Conservation (phyloP, 2,888 invertebrate species). For the Mythimna lalbum region DNA sequence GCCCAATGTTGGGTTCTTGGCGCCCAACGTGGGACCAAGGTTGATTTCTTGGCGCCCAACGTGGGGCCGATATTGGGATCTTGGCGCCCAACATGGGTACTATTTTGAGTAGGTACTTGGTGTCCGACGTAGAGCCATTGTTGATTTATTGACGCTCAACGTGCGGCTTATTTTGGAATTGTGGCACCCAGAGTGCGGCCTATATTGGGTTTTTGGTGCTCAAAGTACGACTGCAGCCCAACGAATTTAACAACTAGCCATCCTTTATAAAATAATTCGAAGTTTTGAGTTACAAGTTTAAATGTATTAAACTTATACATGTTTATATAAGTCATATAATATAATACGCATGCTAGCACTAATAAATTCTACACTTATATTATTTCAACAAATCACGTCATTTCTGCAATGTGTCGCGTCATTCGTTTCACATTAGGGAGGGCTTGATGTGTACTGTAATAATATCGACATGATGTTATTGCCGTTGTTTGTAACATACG, state of each 20-base stretch:
- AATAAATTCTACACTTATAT: not conserved
- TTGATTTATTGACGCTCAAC: no score
- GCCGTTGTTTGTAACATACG: conserved; percentile 1
- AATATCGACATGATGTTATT: not conserved
- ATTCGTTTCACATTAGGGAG: conserved; percentile 50
- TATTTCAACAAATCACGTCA: not conserved
- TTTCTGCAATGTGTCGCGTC: conserved; percentile 42
- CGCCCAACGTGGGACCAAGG: not conserved
- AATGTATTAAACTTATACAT: no score
- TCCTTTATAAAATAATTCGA: not conserved
- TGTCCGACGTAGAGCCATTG: no score
- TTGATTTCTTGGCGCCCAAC: not conserved
- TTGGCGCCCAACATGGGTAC: not conserved
- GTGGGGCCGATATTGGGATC: not conserved
- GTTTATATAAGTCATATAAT: not conserved
- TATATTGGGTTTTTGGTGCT: no score
- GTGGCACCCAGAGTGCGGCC: no score
- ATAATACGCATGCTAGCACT: not conserved
- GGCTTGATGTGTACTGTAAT: conserved; percentile 5
- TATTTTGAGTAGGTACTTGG: no score
- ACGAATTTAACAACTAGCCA: no score
- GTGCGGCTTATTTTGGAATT: no score
- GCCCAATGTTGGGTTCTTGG: not conserved
- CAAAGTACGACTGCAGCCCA: no score
- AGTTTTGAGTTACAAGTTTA: not conserved